Evolutionary conservation across 2,888 invertebrate species (phyloP), one percentile per base, ranked within the genome.

Genomic region (Drosophila birchii): DNA sequence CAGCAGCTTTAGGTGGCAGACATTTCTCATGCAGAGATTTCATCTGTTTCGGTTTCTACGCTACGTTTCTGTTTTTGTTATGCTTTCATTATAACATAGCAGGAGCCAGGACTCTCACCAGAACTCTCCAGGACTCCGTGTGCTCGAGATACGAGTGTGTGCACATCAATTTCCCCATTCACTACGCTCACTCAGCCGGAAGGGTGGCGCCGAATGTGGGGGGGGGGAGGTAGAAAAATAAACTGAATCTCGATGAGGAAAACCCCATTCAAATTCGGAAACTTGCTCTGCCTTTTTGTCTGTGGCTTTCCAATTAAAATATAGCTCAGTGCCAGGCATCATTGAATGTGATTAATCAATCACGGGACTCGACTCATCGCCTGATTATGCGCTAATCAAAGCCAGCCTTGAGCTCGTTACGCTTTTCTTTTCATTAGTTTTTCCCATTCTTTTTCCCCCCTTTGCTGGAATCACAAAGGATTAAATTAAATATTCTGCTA

Each of bases 401-500:
- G 39, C 43, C 54, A 59, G 63, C 44, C 67, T 66, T 66, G 63
- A 63, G 41, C 74, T 73, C 67, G 56, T 51, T 69, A 69, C 56
- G 58, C 55, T 80, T 79, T 63, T 49, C 63, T 47, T 68, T 66
- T 51, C 61, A 73, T 73, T 83, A 53, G 45, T 64, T 44, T 71
- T 55, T 55, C 11, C 47, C n/a, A 5, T n/a, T n/a, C 5, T 44
- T 38, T 20, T 32, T 11, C 47, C n/a, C 18, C 43, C 55, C 16
- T 8, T 12, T 18, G 43, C 64, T 43, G n/a, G 41, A 66, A 63
- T 70, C 63, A 72, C 75, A 82, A 76, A 75, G 75, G 69, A 80
- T 82, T 86, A 57, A 78, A 81, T 82, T 82, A 78, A 81, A 80
- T 78, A 67, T 59, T 69, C 49, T 66, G 76, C 83, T 80, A 69